Percentiles rank a stretch among this genome's conserved stretches.
Evolutionary conservation across 1,140 invertebrate species (phyloP).

Genomic region (Megathymus violae): DNA sequence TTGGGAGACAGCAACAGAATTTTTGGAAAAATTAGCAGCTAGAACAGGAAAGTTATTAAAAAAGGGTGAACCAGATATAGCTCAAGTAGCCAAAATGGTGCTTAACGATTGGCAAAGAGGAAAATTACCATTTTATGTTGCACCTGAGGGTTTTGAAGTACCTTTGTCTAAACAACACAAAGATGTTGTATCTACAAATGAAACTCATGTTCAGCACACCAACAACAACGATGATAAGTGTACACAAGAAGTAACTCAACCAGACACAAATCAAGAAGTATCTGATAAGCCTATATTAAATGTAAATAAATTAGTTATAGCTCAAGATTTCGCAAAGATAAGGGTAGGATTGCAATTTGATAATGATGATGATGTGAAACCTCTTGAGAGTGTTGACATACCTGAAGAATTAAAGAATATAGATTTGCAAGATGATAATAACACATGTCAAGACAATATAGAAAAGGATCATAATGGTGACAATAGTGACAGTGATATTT

Average conservation of each 20-base stretch:
- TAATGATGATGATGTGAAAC: slow-evolving; percentile 86
- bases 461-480: slow-evolving; percentile 67
- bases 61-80: slow-evolving; percentile 97
- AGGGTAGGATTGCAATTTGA: slow-evolving; percentile 89
- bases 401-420: slow-evolving; percentile 82
- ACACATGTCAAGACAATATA: slow-evolving; percentile 58
- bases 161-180: slow-evolving; percentile 80
- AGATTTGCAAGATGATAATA: slow-evolving; percentile 66
- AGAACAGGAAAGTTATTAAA: slow-evolving; percentile 96
- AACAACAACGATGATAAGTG: slow-evolving; percentile 44
- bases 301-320: slow-evolving; percentile 82
- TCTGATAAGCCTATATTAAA: slow-evolving; percentile 56
- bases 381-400: slow-evolving; percentile 84
- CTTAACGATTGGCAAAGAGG: slow-evolving; percentile 99
- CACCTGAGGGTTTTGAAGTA: slow-evolving; percentile 90
- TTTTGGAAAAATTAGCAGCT: slow-evolving; percentile 95
- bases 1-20: slow-evolving; percentile 93
- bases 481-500: slow-evolving; percentile 60
- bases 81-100: slow-evolving; percentile 95
- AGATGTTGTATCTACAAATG: slow-evolving; percentile 38
- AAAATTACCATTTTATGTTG: slow-evolving; percentile 97
- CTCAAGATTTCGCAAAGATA: slow-evolving; percentile 93
- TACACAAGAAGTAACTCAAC: slow-evolving; percentile 36
- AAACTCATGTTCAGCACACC: slow-evolving; percentile 33
- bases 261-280: slow-evolving; percentile 42